phyloP scores from a whole-genome alignment of 2,797 vertebrate genomes.

The Myioborus melanocephalus region DNA sequence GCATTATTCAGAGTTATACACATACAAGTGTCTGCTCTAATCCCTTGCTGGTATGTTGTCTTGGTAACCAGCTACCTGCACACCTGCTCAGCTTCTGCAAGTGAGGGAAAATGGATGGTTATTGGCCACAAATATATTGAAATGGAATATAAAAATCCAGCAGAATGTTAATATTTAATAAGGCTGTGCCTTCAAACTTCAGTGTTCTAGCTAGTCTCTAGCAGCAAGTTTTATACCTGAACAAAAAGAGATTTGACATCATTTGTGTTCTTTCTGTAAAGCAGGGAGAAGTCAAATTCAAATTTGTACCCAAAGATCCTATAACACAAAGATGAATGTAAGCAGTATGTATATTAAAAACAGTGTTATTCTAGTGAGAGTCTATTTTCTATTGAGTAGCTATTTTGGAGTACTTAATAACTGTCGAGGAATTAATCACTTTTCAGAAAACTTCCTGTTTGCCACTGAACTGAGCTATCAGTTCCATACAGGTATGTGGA shows the following conservation, averaged over 20 bases:
- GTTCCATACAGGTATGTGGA: background rate
- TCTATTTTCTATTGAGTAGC: background rate
- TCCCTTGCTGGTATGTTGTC: conserved; percentile 80
- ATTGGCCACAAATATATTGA: conserved; percentile 74
- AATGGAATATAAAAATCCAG: conserved; percentile 75
- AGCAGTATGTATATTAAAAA: background rate
- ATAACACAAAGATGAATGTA: background rate
- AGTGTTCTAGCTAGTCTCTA: conserved; percentile 36
- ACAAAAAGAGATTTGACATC: conserved; percentile 52
- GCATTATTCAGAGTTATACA: conserved; percentile 81
- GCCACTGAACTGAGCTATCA: background rate
- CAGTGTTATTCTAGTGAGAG: background rate
- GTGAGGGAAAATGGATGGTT: conserved; percentile 70
- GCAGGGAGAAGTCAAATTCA: conserved; percentile 43
- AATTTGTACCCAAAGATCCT: background rate
- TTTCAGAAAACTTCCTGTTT: background rate
- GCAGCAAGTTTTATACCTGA: conserved; percentile 50
- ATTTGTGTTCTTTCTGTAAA: conserved; percentile 29
- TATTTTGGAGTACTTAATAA: background rate
- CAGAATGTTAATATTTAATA: conserved; percentile 80
- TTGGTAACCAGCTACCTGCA: conserved; percentile 84
- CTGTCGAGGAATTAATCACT: background rate
- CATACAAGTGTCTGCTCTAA: conserved; percentile 77
- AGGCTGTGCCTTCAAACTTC: conserved; percentile 68
- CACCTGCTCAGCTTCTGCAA: conserved; percentile 76